Conservation (phyloP, 1,140 invertebrate genomes). For the Brachionus rotundiformis region DNA sequence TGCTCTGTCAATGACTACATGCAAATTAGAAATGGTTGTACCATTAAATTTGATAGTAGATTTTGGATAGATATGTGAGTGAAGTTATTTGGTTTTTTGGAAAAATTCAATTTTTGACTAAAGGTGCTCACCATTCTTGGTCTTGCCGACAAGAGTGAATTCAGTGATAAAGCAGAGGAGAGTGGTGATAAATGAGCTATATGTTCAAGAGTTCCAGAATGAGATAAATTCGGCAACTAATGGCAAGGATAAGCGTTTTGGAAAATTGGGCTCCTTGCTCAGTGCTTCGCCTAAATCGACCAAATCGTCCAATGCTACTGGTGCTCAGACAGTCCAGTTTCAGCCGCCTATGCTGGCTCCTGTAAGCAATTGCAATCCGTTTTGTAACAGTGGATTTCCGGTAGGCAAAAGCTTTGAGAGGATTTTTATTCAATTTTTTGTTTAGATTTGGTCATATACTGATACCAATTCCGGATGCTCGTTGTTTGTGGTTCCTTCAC, state of each 20-base stretch:
- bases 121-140: neutral
- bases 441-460: slow-evolving; percentile 22
- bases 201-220: slow-evolving; percentile 2
- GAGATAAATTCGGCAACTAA: neutral
- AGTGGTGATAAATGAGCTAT: neutral
- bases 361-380: neutral
- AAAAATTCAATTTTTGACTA: neutral
- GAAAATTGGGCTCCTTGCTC: neutral
- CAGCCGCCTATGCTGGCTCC: neutral
- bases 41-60: slow-evolving; percentile 11
- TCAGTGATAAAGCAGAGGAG: neutral
- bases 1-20: neutral
- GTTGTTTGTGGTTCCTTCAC: neutral
- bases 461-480: neutral
- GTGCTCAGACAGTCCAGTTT: neutral
- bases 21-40: neutral
- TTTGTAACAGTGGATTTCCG: slow-evolving; percentile 11
- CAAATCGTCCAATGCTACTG: neutral
- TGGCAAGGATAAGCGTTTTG: neutral
- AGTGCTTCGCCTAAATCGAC: neutral
- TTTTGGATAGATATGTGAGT: neutral
- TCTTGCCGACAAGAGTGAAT: neutral
- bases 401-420: neutral
- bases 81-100: neutral
- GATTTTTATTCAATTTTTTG: neutral